Base-by-base conservation (phyloP, 2,113 vertebrate genomes). In the Anser cygnoides region DNA sequence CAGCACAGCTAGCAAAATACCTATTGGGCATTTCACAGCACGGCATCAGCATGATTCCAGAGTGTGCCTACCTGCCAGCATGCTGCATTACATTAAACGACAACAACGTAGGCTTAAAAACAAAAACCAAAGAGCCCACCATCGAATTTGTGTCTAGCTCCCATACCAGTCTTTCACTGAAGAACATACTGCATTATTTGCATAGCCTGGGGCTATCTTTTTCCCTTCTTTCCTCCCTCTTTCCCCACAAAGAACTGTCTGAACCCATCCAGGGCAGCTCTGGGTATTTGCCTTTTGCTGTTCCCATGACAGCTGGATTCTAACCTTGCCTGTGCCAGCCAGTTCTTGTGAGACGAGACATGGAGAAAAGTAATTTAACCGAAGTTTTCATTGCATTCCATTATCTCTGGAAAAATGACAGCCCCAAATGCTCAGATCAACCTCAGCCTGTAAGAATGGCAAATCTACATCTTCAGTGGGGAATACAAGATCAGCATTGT, bases 51-150 rank as follows among this genome's bases (percentile, higher is more conserved):
- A 44, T 3, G 44, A 70, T n/a, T 35, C 35, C 59, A 87, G 33
- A 61, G 11, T 29, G 83, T 43, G 31, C 20, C 26, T 54, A n/a
- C 6, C 3, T 6, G 18, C 9, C 0, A 0, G 10, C 29, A 22
- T 13, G 29, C 16, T 77, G 49, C 5, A 2, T 8, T 10, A 54
- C 19, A 11, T 20, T 18, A 33, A 14, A 15, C 21, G 8, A 79
- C 13, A 41, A 28, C 31, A 18, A 25, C 4, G 29, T 19, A 35
- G 7, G 43, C 21, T 63, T n/a, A 25, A 85, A 75, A 62, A 71
- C 35, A 2, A 21, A 25, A 55, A 84, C 9, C 31, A 62, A 59
- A 75, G 71, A 58, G 23, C 9, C 39, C 70, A 81, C 46, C 49
- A 70, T 20, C 44, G 66, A 39, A 33, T 63, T 13, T 49, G 22